phyloP scores from a whole-genome alignment of 2,888 invertebrate species.

The Syrphus vitripennis region DNA sequence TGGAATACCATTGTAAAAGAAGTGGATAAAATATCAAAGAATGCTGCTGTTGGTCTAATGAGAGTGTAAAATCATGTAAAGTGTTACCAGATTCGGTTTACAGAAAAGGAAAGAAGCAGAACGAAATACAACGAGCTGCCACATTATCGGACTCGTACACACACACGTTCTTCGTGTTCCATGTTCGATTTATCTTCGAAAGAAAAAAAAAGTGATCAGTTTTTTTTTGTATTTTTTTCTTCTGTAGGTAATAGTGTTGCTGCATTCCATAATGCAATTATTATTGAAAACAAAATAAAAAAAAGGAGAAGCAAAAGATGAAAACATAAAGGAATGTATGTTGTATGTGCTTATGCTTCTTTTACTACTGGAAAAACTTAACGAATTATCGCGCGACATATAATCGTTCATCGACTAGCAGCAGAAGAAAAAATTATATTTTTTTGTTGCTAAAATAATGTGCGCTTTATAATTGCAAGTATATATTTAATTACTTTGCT shows the following conservation, averaged over 20 bases:
- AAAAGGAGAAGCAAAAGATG: not conserved
- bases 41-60: constrained; percentile 61
- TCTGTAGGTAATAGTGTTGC: constrained; percentile 60
- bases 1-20: constrained; percentile 50
- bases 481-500: constrained; percentile 55
- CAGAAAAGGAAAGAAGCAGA: constrained; percentile 47
- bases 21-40: constrained; percentile 61
- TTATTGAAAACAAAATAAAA: constrained; percentile 63
- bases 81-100: constrained; percentile 16
- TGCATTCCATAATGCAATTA: constrained; percentile 71
- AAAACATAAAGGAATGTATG: constrained; percentile 62
- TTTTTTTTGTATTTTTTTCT: constrained; percentile 17
- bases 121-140: constrained; percentile 58
- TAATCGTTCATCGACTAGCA: constrained; percentile 37
- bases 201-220: constrained; percentile 47
- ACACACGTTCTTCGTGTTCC: not conserved
- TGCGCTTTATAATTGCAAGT: constrained; percentile 45
- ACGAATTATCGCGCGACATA: constrained; percentile 60
- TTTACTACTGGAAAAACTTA: constrained; percentile 58
- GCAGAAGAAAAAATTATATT: not conserved
- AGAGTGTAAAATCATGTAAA: constrained; percentile 63
- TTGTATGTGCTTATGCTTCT: constrained; percentile 43
- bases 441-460: not conserved
- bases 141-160: constrained; percentile 34
- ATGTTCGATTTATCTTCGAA: not conserved